phyloP scores from a whole-genome alignment of 2,888 invertebrate species.

The Caenorhabditis panamensis region DNA sequence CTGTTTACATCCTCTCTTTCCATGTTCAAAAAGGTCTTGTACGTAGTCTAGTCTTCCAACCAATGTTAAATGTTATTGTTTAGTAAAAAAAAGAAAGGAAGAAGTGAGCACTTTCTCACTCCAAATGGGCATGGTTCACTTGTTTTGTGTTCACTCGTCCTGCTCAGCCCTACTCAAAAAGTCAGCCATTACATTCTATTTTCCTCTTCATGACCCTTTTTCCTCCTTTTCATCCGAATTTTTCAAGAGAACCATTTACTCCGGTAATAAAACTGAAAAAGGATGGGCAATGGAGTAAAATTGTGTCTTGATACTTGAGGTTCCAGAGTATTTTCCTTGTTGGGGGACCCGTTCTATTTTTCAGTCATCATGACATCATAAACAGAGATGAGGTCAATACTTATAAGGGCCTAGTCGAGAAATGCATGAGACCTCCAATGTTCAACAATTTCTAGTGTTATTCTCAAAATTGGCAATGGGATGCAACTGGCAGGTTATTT shows the following conservation, averaged over 20 bases:
- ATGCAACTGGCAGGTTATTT: slow-evolving; percentile 5
- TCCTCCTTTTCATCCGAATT: not conserved
- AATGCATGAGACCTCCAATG: not conserved
- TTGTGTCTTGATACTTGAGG: slow-evolving; percentile 11
- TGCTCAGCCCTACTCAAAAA: not conserved
- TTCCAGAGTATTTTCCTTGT: slow-evolving; percentile 6
- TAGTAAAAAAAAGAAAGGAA: slow-evolving; percentile 3
- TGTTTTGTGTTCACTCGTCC: not conserved
- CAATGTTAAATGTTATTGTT: slow-evolving; percentile 4
- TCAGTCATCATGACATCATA: slow-evolving; percentile 12
- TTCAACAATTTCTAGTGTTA: not conserved
- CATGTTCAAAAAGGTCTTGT: slow-evolving; percentile 2
- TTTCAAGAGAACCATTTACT: not conserved
- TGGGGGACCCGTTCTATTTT: slow-evolving; percentile 10
- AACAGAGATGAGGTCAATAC: not conserved
- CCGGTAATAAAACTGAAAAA: not conserved
- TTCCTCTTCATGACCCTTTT: not conserved
- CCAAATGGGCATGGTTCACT: slow-evolving; percentile 3
- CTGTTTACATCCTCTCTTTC: not conserved
- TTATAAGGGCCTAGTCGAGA: not conserved
- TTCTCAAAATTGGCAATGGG: not conserved
- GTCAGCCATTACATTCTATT: not conserved
- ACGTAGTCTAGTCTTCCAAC: not conserved
- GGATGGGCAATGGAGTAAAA: not conserved
- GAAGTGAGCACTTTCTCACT: slow-evolving; percentile 8